Evolutionary conservation across 2,797 vertebrate genomes (phyloP), one percentile per base, ranked within the genome.

Genomic region (Lophius americanus): DNA sequence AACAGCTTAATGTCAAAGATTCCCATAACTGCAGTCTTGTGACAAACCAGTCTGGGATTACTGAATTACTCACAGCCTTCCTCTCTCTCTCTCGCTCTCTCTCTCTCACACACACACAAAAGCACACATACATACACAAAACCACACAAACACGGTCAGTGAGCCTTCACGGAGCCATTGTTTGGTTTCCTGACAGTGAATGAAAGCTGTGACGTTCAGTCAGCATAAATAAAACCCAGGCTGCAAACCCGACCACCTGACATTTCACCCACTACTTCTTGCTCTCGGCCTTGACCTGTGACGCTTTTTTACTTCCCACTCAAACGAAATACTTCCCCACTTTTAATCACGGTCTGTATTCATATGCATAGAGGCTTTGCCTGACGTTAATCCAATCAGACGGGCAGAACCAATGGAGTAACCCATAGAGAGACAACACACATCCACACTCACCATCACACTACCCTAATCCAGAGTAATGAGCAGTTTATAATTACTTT

Each of bases 21-120:
- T 88, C 79, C 86, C 71, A 75, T 81, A 82, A 86, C 81, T 76
- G 73, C 63, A 82, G 83, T 86, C 88, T 86, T 88, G 85, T 91
- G 89, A 92, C 89, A 84, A 68, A 59, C 69, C 61, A 59, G 73
- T 81, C 74, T 67, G 62, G 75, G 68, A 75, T 81, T 73, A 82
- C 73, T 60, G 81, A 68, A 81, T 83, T 75, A 75, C 78, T 87
- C 83, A 83, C 81, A 78, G 61, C 37, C 64, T 64, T 39, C 35
- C 70, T 72, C 74, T 50, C 38, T 60, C 59, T 60, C 52, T 51
- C 13, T 51, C 44, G 32, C 43, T 2, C 60, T 3, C 51, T 2
- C 62, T 0, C 39, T 2, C 56, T 3, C 69, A 23, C 65, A 54
- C 42, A 55, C 37, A 8, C 59, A 60, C 44, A 51, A 67, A 62